Evolutionary conservation across 2,113 vertebrate species (phyloP).

Genomic region (Phoxinus phoxinus): DNA sequence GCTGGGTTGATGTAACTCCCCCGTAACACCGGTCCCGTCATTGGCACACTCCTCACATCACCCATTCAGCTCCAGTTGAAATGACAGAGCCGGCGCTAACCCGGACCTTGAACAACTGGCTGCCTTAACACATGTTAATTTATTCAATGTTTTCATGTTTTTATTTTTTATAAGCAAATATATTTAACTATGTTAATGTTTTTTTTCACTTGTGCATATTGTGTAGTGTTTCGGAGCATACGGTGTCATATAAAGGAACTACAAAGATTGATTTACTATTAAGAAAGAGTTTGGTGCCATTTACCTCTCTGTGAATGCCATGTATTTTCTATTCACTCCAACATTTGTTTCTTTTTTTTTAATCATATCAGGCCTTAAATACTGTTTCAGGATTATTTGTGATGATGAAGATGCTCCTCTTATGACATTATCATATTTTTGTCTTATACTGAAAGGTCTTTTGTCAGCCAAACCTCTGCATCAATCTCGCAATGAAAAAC

Average conservation of each 20-base stretch:
- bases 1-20: background rate
- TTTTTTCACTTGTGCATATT: constrained; percentile 76
- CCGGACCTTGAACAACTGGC: constrained; percentile 63
- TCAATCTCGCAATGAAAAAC: background rate
- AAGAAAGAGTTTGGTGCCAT: constrained; percentile 72
- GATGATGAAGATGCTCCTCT: background rate
- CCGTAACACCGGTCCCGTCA: background rate
- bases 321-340: constrained; percentile 17
- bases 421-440: background rate
- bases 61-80: constrained; percentile 70
- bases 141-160: constrained; percentile 66
- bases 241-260: constrained; percentile 68
- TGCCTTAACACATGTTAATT: constrained; percentile 79
- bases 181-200: constrained; percentile 73
- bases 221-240: constrained; percentile 71
- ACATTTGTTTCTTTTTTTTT: constrained; percentile 26
- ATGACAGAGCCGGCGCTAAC: constrained; percentile 65
- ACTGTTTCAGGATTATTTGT: constrained; percentile 9
- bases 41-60: constrained; percentile 52
- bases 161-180: constrained; percentile 74
- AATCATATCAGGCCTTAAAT: constrained; percentile 40
- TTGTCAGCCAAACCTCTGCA: background rate
- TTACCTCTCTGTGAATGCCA: constrained; percentile 60
- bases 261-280: constrained; percentile 63
- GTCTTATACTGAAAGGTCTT: background rate